Percentiles rank a stretch among this genome's conserved stretches.
Conservation (phyloP, 2,113 vertebrate genomes). For the Asarcornis scutulata region DNA sequence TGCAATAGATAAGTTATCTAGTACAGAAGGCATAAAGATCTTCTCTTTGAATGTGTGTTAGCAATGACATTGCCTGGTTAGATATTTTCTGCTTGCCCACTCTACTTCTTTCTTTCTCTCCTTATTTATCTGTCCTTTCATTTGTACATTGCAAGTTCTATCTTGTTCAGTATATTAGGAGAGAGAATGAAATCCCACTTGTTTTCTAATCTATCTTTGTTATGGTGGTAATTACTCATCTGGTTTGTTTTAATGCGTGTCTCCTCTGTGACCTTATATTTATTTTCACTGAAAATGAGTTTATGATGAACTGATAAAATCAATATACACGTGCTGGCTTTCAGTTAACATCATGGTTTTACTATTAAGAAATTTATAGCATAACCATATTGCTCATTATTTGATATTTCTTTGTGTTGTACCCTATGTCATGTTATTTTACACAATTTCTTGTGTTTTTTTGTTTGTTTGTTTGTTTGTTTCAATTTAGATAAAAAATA, state of each 20-base stretch:
- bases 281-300: neutral
- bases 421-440: neutral
- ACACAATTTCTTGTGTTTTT: neutral
- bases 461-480: neutral
- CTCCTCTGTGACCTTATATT: neutral
- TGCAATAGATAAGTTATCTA: neutral
- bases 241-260: neutral
- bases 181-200: neutral
- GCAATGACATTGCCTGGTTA: neutral
- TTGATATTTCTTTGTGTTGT: neutral
- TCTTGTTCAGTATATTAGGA: neutral
- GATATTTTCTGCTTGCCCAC: neutral
- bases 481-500: neutral
- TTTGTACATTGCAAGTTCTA: neutral
- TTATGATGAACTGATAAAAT: neutral
- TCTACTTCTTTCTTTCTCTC: neutral
- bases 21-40: neutral
- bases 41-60: neutral
- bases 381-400: neutral
- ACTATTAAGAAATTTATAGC: neutral
- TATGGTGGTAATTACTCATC: neutral
- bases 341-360: neutral
- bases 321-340: neutral
- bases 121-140: neutral
- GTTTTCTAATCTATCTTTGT: neutral